Evolutionary conservation across 2,888 invertebrate genomes (phyloP).

Genomic region (Ormyrus labotus): DNA sequence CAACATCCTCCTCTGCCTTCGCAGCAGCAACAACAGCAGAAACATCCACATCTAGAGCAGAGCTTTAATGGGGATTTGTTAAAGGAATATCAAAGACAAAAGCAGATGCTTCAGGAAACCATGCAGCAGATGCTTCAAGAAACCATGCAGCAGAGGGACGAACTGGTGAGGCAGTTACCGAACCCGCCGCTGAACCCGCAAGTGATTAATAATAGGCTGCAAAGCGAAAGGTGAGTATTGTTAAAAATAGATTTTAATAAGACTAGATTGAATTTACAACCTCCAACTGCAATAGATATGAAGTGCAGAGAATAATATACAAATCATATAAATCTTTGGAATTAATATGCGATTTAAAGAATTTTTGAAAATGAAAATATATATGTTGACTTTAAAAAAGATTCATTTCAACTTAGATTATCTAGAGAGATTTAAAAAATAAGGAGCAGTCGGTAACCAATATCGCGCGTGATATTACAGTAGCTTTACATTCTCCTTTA

Average conservation of each 20-base stretch:
- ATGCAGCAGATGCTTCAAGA: conserved; percentile 76
- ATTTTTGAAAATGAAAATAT: too few species aligned
- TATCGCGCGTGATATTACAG: too few species aligned
- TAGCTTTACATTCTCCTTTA: not conserved
- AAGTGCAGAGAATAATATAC: too few species aligned
- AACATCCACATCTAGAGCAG: conserved; percentile 74
- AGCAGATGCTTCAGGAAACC: conserved; percentile 81
- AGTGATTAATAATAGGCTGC: conserved; percentile 75
- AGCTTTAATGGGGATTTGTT: conserved; percentile 83
- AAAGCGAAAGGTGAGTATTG: conserved; percentile 77
- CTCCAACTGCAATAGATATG: too few species aligned
- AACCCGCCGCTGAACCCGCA: conserved; percentile 70
- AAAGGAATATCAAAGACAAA: conserved; percentile 88
- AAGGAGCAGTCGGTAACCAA: too few species aligned
- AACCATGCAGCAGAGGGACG: conserved; percentile 76
- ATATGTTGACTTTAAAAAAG: too few species aligned
- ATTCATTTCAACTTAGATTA: too few species aligned
- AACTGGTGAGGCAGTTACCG: conserved; percentile 77
- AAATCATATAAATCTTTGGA: too few species aligned
- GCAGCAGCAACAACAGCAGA: conserved; percentile 16
- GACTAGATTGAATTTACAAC: too few species aligned
- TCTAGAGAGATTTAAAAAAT: too few species aligned
- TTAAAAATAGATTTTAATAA: too few species aligned
- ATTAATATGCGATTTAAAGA: too few species aligned
- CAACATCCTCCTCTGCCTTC: conserved; percentile 61